Conservation (phyloP, 2,113 vertebrate species). For the Ceuthmochares aereus region DNA sequence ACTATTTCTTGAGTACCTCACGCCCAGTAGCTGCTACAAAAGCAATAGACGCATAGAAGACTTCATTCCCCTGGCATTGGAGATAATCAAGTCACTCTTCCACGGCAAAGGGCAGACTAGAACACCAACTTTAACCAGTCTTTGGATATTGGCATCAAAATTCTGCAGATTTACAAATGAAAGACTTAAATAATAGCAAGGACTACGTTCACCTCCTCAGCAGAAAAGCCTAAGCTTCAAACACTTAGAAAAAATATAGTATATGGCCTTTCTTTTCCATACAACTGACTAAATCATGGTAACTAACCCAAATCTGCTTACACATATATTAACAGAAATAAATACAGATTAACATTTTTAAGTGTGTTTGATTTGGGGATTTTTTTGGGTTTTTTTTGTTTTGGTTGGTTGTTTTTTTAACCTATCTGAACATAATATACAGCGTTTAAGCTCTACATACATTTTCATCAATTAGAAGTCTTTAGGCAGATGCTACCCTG, state of each 20-base stretch:
- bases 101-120: not conserved
- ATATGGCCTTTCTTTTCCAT: not conserved
- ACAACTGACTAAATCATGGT: not conserved
- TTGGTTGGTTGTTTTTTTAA: not conserved
- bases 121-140: not conserved
- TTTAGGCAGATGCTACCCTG: not conserved
- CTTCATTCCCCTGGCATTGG: not conserved
- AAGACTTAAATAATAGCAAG: not conserved
- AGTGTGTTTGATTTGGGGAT: not conserved
- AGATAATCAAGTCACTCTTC: not conserved
- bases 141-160: not conserved
- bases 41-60: rapidly evolving
- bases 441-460: not conserved
- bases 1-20: not conserved
- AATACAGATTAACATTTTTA: rapidly evolving
- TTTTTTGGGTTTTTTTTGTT: not conserved
- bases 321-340: not conserved
- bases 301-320: not conserved
- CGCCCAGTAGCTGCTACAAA: not conserved
- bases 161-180: not conserved
- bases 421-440: not conserved
- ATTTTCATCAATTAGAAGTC: not conserved
- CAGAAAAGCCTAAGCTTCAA: not conserved
- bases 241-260: not conserved
- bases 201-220: not conserved